Evolutionary conservation across 2,113 vertebrate species (phyloP).

Genomic region (Synodontis membranacea): DNA sequence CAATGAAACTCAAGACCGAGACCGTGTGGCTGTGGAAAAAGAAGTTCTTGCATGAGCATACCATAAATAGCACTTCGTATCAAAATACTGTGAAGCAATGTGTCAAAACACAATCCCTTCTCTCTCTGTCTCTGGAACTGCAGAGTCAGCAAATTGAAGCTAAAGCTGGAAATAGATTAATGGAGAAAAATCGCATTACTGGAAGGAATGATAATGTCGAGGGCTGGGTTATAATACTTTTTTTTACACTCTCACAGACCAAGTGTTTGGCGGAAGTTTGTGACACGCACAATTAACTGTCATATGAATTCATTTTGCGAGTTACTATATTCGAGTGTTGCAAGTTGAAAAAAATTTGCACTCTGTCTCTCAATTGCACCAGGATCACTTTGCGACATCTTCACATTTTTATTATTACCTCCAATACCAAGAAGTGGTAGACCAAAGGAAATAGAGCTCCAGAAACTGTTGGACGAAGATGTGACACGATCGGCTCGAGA

Average conservation of each 20-base stretch:
- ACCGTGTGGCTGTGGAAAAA: background rate
- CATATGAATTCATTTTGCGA: background rate
- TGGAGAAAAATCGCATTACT: background rate
- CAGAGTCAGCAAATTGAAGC: background rate
- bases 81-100: constrained; percentile 24
- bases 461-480: no score
- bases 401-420: no score
- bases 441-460: no score
- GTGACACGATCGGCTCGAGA: no score
- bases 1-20: constrained; percentile 16
- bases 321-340: no score
- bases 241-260: background rate
- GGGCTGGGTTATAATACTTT: background rate
- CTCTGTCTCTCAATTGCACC: no score
- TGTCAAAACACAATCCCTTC: constrained; percentile 9
- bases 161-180: constrained; percentile 24
- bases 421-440: no score
- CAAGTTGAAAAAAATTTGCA: no score
- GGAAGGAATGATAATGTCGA: background rate
- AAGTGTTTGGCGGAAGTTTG: background rate
- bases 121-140: background rate
- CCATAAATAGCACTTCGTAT: constrained; percentile 31
- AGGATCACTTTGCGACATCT: no score
- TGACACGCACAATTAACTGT: background rate
- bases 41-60: background rate